phyloP scores from a whole-genome alignment of 2,797 vertebrate species.

The Ctenosaura bakeri region DNA sequence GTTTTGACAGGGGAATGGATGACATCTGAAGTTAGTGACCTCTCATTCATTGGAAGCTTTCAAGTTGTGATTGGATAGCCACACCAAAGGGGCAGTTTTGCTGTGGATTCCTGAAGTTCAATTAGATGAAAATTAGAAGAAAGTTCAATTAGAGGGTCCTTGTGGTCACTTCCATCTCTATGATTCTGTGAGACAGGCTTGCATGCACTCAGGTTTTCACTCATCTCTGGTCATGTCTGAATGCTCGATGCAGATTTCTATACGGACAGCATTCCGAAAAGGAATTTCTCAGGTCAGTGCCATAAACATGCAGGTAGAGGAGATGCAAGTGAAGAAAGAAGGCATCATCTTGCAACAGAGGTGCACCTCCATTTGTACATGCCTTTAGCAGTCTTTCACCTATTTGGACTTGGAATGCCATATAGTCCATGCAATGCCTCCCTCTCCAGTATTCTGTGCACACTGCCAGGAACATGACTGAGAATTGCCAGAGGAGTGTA shows the following conservation, averaged over 20 bases:
- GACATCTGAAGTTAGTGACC: background rate
- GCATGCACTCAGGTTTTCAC: background rate
- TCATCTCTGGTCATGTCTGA: background rate
- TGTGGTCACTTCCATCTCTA: no score
- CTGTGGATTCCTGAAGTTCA: no score
- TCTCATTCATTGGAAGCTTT: conserved; percentile 44
- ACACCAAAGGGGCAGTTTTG: no score
- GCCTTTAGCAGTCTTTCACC: background rate
- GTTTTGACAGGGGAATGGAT: no score
- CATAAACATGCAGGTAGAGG: background rate
- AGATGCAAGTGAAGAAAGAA: no score
- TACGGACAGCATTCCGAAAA: background rate
- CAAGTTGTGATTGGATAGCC: conserved; percentile 29
- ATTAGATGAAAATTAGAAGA: no score
- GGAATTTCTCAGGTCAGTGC: background rate
- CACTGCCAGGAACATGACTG: background rate
- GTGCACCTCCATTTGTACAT: no score
- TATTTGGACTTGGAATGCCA: background rate
- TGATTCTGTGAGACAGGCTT: no score
- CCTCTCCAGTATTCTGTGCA: background rate
- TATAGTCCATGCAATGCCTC: background rate
- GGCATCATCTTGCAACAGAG: background rate
- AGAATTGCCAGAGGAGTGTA: no score
- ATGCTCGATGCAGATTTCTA: background rate
- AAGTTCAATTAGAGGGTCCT: no score